Evolutionary conservation across 2,113 vertebrate genomes (phyloP).

Genomic region (Nymphicus hollandicus): DNA sequence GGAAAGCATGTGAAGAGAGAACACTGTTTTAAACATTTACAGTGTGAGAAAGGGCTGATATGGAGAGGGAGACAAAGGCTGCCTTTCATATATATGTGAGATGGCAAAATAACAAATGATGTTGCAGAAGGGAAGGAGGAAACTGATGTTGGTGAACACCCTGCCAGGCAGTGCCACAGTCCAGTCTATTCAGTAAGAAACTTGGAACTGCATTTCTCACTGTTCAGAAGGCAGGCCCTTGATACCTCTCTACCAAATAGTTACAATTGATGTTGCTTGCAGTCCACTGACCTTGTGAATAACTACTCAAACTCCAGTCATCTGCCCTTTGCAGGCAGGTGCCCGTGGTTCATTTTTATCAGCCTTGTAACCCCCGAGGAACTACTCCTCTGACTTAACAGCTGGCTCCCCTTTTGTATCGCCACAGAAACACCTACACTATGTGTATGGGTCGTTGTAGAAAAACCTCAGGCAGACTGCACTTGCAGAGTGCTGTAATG

Average conservation of each 20-base stretch:
- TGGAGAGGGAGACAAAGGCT: background rate
- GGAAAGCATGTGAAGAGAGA: background rate
- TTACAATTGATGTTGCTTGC: background rate
- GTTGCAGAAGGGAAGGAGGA: background rate
- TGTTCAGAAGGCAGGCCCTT: background rate
- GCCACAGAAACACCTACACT: background rate
- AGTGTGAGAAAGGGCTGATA: background rate
- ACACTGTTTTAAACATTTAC: background rate
- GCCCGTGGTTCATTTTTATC: background rate
- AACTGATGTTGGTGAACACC: background rate
- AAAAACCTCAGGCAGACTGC: background rate
- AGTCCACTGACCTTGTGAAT: background rate
- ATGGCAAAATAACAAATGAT: background rate
- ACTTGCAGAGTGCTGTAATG: background rate
- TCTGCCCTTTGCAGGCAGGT: background rate
- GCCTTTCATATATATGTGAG: rapidly evolving
- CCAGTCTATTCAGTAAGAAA: background rate
- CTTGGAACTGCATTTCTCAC: background rate
- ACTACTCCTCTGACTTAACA: background rate
- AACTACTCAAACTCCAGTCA: background rate
- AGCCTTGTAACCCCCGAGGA: background rate
- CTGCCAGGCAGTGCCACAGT: background rate
- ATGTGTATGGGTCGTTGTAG: background rate
- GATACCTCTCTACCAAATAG: background rate
- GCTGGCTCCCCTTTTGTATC: background rate